phyloP scores from a whole-genome alignment of 1,140 invertebrate genomes.

The Trichoplusia ni region DNA sequence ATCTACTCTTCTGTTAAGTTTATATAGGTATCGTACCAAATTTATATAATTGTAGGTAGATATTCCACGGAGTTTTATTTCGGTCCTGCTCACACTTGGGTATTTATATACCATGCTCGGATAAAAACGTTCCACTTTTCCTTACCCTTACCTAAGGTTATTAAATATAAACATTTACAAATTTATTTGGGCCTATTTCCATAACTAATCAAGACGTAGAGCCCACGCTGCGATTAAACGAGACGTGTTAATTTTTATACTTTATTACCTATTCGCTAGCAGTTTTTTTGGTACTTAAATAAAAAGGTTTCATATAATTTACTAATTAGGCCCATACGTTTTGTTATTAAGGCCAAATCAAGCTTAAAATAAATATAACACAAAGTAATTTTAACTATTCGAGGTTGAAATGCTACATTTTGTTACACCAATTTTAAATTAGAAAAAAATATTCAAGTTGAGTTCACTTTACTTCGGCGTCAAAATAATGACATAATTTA shows the following conservation, averaged over 20 bases:
- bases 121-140: no score
- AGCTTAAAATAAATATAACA: background rate
- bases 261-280: conserved; percentile 11
- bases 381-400: background rate
- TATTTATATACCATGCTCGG: no score
- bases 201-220: conserved; percentile 23
- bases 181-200: conserved; percentile 15
- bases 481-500: conserved; percentile 21
- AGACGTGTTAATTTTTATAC: conserved; percentile 28
- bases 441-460: background rate
- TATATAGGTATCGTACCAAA: background rate
- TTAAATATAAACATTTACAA: conserved; percentile 11
- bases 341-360: background rate
- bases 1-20: no score
- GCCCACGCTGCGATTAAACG: conserved; percentile 23
- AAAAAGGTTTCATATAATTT: background rate
- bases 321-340: background rate
- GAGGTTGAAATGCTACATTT: no score
- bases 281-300: conserved; percentile 14
- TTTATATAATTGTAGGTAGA: background rate
- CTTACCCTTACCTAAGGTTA: background rate
- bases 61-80: no score
- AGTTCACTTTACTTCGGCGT: background rate
- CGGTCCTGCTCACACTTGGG: no score
- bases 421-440: no score